phyloP scores from a whole-genome alignment of 2,797 vertebrate species.

The Lepus oiostolus region DNA sequence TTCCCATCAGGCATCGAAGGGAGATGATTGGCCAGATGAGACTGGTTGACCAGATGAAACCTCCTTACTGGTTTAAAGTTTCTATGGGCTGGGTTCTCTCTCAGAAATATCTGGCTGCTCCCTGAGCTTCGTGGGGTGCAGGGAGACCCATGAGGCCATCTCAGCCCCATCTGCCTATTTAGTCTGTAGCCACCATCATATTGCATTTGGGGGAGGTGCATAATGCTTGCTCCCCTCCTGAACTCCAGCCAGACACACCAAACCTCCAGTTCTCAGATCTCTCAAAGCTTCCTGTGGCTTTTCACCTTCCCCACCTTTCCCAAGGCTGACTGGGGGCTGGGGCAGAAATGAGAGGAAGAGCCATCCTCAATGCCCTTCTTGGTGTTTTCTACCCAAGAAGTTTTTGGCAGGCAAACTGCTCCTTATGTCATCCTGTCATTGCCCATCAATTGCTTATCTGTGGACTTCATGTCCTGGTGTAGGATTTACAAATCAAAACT shows the following conservation, averaged over 20 bases:
- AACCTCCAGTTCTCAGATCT: neutral
- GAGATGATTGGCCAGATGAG: neutral
- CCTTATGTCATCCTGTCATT: neutral
- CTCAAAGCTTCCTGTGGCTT: neutral
- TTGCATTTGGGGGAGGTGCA: neutral
- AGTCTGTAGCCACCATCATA: neutral
- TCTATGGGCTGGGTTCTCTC: neutral
- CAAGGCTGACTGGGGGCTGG: neutral
- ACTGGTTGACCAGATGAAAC: too few species aligned
- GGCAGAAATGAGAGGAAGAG: neutral
- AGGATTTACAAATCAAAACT: constrained; percentile 8
- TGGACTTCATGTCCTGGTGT: neutral
- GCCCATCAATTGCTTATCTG: neutral
- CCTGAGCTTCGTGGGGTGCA: neutral
- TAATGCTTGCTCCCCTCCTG: neutral
- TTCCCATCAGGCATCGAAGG: neutral
- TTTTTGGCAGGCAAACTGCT: neutral
- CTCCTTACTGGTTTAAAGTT: neutral
- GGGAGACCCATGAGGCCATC: neutral
- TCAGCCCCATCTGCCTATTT: neutral
- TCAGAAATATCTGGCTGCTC: neutral
- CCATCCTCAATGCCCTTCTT: neutral
- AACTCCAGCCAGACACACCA: neutral
- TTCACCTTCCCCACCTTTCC: neutral
- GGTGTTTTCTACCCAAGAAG: neutral